Percentiles rank a stretch among this genome's conserved stretches.
These are phyloP conservation scores for Arizona elegans DNA, from an alignment of 2,113 vertebrate genomes.

Conservation along the genomic window DNA sequence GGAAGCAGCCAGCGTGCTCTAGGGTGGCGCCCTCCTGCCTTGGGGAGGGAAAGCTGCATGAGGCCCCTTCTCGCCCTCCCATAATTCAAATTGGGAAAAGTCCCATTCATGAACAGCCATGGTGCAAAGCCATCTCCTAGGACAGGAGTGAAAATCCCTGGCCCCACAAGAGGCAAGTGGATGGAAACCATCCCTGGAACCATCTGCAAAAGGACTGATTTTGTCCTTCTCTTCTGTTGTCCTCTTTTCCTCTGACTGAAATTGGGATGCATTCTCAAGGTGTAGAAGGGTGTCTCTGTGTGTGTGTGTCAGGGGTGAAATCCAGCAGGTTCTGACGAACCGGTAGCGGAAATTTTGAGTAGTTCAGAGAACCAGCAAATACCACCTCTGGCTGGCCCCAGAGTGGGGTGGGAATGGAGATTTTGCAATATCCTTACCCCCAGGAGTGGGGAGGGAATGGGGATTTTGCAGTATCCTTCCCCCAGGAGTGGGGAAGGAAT, in stretches of 20 bases:
- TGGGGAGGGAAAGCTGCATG: too few relatives aligned
- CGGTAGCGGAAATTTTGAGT: too few relatives aligned
- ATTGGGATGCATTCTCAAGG: not conserved
- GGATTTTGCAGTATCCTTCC: too few relatives aligned
- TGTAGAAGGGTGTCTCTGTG: not conserved
- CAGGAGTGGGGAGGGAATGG: too few relatives aligned
- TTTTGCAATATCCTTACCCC: too few relatives aligned
- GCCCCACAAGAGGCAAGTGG: not conserved
- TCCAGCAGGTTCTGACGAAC: too few relatives aligned
- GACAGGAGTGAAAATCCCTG: not conserved
- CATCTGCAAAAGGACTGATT: not conserved
- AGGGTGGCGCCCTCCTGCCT: too few relatives aligned
- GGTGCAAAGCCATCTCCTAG: not conserved
- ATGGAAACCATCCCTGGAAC: not conserved
- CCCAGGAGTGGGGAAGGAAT: too few relatives aligned
- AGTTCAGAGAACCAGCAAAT: too few relatives aligned
- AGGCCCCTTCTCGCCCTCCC: not conserved
- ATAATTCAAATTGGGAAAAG: not conserved
- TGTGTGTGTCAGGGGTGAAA: not conserved
- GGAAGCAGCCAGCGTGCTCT: not conserved
- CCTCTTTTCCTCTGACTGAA: not conserved
- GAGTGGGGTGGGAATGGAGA: too few relatives aligned
- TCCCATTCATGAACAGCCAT: not conserved
- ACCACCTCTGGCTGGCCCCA: too few relatives aligned
- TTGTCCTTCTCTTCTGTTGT: not conserved